Percentiles rank a stretch among this genome's conserved stretches.
These are phyloP conservation scores for Sebastes elongatus DNA, from an alignment of 2,797 vertebrate genomes.

Conservation along the genomic window DNA sequence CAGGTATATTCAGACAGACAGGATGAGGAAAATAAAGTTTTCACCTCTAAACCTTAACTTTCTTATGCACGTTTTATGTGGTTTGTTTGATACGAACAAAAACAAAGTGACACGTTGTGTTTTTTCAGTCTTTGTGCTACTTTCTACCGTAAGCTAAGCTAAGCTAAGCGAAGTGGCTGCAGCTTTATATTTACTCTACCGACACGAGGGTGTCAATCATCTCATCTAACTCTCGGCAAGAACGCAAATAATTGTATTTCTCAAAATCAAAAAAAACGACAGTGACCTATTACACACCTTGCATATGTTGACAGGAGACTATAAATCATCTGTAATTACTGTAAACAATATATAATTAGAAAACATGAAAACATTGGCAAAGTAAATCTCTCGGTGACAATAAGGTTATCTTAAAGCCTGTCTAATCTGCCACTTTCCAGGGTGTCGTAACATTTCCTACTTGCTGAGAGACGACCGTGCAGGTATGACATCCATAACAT, in stretches of 20 bases:
- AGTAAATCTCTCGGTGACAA: background rate
- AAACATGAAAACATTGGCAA: background rate
- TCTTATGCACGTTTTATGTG: background rate
- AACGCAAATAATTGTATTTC: background rate
- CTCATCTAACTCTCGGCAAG: background rate
- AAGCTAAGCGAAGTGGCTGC: background rate
- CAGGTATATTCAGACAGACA: too few species aligned
- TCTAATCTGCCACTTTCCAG: background rate
- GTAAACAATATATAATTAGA: background rate
- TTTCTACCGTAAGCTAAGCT: background rate
- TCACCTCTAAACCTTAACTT: background rate
- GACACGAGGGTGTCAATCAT: background rate
- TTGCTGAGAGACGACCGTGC: background rate
- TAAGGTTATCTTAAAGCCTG: background rate
- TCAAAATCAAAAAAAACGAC: background rate
- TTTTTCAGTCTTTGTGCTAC: background rate
- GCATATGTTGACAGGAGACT: background rate
- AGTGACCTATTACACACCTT: background rate
- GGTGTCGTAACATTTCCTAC: fast-evolving
- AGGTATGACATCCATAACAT: background rate
- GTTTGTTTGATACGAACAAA: background rate
- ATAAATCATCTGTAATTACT: background rate
- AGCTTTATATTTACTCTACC: too few species aligned
- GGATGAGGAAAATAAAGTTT: too few species aligned
- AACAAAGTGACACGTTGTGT: background rate